A percentile compares a stretch with the other conserved stretches of the same genome.
phyloP scores from a whole-genome alignment of 2,888 invertebrate genomes.

The Tipula confusa region DNA sequence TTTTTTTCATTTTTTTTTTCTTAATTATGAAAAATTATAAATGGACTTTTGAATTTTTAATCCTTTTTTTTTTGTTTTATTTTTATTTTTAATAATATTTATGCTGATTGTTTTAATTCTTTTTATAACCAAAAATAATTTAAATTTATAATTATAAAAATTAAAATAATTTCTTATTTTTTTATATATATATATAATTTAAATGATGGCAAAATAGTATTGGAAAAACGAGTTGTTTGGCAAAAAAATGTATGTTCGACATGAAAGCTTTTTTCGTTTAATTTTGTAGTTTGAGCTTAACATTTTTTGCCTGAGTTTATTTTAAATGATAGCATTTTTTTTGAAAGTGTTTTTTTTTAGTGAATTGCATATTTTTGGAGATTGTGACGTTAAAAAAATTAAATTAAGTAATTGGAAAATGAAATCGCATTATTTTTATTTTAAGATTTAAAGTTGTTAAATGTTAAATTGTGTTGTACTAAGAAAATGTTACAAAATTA shows the following conservation, averaged over 20 bases:
- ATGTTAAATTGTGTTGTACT: neutral
- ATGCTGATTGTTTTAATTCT: constrained; percentile 25
- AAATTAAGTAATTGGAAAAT: neutral
- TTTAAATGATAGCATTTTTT: neutral
- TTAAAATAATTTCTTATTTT: constrained; percentile 12
- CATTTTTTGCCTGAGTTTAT: neutral
- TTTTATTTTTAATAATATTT: constrained; percentile 13
- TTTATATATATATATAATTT: too few species aligned
- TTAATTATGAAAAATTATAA: constrained; percentile 25
- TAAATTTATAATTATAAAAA: constrained; percentile 20
- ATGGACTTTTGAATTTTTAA: constrained; percentile 25
- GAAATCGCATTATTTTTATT: neutral
- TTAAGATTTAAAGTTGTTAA: neutral
- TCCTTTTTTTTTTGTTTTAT: neutral
- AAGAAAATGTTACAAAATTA: too few species aligned
- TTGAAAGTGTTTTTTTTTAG: neutral
- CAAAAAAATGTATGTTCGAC: neutral
- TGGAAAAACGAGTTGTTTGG: neutral
- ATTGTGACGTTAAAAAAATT: neutral
- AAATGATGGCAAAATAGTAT: neutral
- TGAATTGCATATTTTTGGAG: neutral
- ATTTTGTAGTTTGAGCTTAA: neutral
- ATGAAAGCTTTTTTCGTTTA: neutral
- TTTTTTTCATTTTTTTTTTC: neutral
- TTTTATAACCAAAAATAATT: neutral